phyloP scores from a whole-genome alignment of 2,797 vertebrate genomes.

The Bradypus variegatus region DNA sequence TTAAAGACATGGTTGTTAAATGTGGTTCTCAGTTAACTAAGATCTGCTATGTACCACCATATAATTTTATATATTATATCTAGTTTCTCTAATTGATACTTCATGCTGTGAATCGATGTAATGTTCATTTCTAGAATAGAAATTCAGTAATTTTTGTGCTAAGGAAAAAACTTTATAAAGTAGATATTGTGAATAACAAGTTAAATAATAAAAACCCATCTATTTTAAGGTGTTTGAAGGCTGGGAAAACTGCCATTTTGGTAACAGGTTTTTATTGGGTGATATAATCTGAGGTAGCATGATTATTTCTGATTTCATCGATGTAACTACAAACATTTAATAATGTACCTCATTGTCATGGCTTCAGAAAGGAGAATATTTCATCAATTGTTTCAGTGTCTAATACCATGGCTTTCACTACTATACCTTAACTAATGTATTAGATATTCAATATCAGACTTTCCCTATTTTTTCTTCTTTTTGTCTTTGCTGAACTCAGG shows the following conservation, averaged over 20 bases:
- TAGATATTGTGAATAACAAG: constrained; percentile 29
- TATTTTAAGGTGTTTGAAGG: constrained; percentile 38
- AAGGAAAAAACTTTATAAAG: constrained; percentile 44
- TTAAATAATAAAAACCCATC: constrained; percentile 39
- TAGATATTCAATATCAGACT: neutral
- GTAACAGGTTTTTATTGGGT: constrained; percentile 43
- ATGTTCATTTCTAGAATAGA: constrained; percentile 55
- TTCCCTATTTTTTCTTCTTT: neutral
- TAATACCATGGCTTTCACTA: neutral
- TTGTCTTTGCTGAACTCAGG: constrained; percentile 32
- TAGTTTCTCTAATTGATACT: constrained; percentile 58
- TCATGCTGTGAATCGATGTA: constrained; percentile 25
- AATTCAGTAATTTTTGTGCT: constrained; percentile 24
- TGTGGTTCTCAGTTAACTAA: constrained; percentile 59
- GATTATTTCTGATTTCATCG: neutral
- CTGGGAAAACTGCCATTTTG: constrained; percentile 40
- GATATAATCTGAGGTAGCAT: neutral
- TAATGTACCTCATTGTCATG: neutral
- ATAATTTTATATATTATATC: constrained; percentile 53
- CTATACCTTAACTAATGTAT: neutral
- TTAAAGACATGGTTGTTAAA: constrained; percentile 27
- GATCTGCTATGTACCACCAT: constrained; percentile 25
- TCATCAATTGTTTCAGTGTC: neutral
- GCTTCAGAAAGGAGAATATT: neutral
- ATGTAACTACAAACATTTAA: neutral